Conservation (phyloP, 2,888 invertebrate genomes). For the Steinernema hermaphroditum region DNA sequence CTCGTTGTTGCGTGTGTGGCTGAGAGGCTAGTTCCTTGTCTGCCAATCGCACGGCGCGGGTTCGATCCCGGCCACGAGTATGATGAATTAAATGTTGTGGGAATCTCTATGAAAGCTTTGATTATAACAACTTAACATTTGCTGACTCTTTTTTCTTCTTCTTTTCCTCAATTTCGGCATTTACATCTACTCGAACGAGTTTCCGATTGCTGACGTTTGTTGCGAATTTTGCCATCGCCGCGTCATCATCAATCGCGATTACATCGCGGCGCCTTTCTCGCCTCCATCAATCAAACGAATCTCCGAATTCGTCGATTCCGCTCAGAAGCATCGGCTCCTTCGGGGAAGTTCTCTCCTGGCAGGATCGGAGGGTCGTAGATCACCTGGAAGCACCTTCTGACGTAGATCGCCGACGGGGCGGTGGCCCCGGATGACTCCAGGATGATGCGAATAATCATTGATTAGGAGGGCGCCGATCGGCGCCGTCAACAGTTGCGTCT, state of each 20-base stretch:
- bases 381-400: not conserved
- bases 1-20: not conserved
- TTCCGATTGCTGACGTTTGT: not conserved
- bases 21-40: not conserved
- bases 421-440: constrained; percentile 13
- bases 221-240: not conserved
- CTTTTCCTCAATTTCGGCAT: not conserved
- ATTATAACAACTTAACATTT: constrained; percentile 26
- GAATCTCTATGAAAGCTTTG: constrained; percentile 28
- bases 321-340: too few relatives aligned
- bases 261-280: not conserved
- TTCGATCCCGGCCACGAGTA: not conserved
- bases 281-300: not conserved
- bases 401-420: not conserved
- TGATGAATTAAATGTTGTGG: constrained; percentile 29
- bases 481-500: constrained; percentile 19
- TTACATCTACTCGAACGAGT: not conserved
- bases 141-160: constrained; percentile 21
- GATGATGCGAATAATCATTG: constrained; percentile 28
- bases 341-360: too few relatives aligned
- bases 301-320: not conserved
- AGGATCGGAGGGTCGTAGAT: not conserved
- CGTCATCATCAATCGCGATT: too few relatives aligned
- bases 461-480: constrained; percentile 21
- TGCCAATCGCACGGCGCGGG: constrained; percentile 10